These are phyloP conservation scores for Porites australiensis DNA, from an alignment of 64 coral and sea anemone genomes.

Conservation along the genomic window DNA sequence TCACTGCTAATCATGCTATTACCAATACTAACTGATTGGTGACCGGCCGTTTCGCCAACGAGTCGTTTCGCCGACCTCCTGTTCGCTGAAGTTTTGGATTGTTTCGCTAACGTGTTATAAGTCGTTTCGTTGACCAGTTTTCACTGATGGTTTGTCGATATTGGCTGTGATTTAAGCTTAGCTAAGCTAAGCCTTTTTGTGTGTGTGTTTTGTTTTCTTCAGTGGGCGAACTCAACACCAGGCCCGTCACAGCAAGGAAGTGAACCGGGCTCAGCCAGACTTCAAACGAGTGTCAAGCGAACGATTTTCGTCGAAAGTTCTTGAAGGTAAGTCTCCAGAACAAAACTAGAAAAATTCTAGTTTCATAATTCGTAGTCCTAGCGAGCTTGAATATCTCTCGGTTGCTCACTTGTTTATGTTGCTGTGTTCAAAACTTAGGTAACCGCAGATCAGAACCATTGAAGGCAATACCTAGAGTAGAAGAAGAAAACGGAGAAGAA, in stretches of 20 bases:
- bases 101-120: too few species aligned
- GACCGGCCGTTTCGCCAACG: too few species aligned
- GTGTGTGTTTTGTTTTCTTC: neutral
- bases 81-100: too few species aligned
- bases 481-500: constrained; percentile 23
- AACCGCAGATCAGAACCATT: constrained; percentile 6
- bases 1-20: too few species aligned
- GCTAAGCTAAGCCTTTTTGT: neutral
- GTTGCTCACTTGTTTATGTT: too few species aligned
- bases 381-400: too few species aligned
- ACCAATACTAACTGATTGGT: too few species aligned
- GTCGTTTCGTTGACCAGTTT: too few species aligned
- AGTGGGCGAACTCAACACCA: constrained; percentile 95
- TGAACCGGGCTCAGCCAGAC: constrained; percentile 64
- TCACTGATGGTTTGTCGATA: too few species aligned
- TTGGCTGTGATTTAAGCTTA: neutral
- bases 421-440: neutral
- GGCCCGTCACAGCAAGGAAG: constrained; percentile 81
- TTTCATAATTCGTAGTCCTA: too few species aligned
- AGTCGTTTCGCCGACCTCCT: too few species aligned
- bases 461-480: neutral
- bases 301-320: constrained; percentile 85
- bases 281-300: constrained; percentile 93
- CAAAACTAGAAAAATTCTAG: neutral
- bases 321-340: constrained; percentile 79